phyloP scores from a whole-genome alignment of 2,888 invertebrate genomes.

The Chrysolina haemoptera region DNA sequence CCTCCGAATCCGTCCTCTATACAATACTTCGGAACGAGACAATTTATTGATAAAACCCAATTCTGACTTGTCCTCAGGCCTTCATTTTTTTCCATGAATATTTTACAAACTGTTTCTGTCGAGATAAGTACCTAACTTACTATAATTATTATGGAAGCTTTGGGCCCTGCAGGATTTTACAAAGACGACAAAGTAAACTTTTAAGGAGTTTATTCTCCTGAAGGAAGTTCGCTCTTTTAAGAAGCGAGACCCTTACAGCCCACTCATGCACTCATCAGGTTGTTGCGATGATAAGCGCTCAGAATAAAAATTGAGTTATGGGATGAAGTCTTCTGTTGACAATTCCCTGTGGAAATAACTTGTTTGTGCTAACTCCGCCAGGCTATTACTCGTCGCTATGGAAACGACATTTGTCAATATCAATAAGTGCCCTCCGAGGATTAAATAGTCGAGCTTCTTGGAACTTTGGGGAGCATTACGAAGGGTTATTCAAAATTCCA shows the following conservation, averaged over 20 bases:
- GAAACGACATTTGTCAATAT: slow-evolving; percentile 66
- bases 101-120: neutral
- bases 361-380: slow-evolving; percentile 68
- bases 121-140: slow-evolving; percentile 4
- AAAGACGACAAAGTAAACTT: slow-evolving; percentile 36
- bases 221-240: slow-evolving; percentile 23
- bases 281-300: slow-evolving; percentile 62
- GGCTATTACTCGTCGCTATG: slow-evolving; percentile 64
- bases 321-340: slow-evolving; percentile 69
- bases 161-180: neutral
- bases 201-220: neutral
- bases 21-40: too few relatives aligned
- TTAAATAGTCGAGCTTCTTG: slow-evolving; percentile 27
- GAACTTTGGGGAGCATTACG: slow-evolving; percentile 19
- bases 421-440: slow-evolving; percentile 60
- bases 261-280: slow-evolving; percentile 59
- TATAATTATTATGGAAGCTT: slow-evolving; percentile 17
- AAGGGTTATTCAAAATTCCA: slow-evolving; percentile 9
- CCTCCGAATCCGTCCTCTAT: too few relatives aligned
- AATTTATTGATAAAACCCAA: neutral
- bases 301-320: slow-evolving; percentile 69
- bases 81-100: neutral
- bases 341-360: slow-evolving; percentile 70
- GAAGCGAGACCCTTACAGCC: slow-evolving; percentile 14
- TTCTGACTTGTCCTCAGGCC: neutral